Percentiles rank a stretch among this genome's conserved stretches.
These are phyloP conservation scores for Hydrochoerus hydrochaeris DNA, from an alignment of 2,113 vertebrate species.

Conservation along the genomic window DNA sequence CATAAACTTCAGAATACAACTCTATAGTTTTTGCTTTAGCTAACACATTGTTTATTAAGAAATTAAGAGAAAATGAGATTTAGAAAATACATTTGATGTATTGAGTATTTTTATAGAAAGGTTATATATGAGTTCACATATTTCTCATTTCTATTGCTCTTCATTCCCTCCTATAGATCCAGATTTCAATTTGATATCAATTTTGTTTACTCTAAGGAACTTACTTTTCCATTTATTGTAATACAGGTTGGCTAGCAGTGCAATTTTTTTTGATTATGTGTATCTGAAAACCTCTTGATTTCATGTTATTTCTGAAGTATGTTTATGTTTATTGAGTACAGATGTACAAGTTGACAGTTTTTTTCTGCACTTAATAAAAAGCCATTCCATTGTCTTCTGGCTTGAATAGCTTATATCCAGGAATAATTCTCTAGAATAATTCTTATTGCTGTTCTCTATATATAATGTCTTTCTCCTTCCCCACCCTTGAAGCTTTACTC, in stretches of 20 bases:
- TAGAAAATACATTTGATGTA: neutral
- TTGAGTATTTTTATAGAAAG: neutral
- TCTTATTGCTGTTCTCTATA: neutral
- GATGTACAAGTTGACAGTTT: neutral
- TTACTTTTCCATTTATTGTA: neutral
- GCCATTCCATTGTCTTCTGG: neutral
- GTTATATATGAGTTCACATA: neutral
- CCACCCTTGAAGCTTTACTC: neutral
- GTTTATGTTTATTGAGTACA: neutral
- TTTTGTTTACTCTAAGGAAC: neutral
- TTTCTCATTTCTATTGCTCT: neutral
- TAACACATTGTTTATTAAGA: neutral
- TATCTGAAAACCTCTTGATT: neutral
- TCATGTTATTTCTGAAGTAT: slow-evolving; percentile 14
- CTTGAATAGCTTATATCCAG: slow-evolving; percentile 3
- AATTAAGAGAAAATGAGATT: neutral
- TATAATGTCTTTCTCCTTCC: neutral
- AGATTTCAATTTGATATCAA: neutral
- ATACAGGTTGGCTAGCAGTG: neutral
- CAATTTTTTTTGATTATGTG: neutral
- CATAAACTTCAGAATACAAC: neutral
- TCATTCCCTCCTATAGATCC: neutral
- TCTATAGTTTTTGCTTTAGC: neutral
- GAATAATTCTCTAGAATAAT: neutral
- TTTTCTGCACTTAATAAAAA: neutral